Evolutionary conservation across 2,113 vertebrate genomes (phyloP), one percentile per base, ranked within the genome.

Genomic region (Emydura subglobosa): DNA sequence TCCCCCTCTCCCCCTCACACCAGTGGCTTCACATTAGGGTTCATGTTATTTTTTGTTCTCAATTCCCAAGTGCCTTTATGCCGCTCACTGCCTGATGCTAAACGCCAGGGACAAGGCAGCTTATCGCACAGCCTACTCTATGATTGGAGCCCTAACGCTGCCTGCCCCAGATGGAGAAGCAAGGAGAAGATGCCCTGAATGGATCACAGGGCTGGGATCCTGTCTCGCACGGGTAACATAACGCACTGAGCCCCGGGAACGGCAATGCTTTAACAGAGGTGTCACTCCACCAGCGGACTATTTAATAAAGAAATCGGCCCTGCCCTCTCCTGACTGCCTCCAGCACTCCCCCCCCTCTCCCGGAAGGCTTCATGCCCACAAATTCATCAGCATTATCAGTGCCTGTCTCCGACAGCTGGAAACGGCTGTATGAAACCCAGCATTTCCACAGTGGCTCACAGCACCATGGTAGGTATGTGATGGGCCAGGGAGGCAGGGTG

Each of bases 391-490:
- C 65, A 0, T 39, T 47, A 84, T 87, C 91, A 1, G 29, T 7
- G 0, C 24, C 95, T 65, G 89, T 88, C 94, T 68, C 55, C 19
- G 79, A 29, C 51, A 21, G 12, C 16, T 13, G 2, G 3, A 31
- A 29, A 21, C 8, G 5, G 25, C 85, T 7, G 54, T 87, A 91
- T 21, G 0, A 74, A 76, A 82, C 50, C 57, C 31, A 1, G 0
- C 51, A 47, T 59, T 2, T 0, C 2, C 0, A 47, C 1, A 0
- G 51, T 19, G 31, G 49, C 96, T 99, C 99, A 99, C 98, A 99
- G 98, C 98, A 99, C 99, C 99, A 99, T 98, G 92, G 99, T 98
- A 90, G 99, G 99, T 93, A 99, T 99, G 98, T 99, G 99, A 96
- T 99, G 99, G 59, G 99, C 98, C 86, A 99, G 95, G 3, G 99